Evolutionary conservation across 2,113 vertebrate species (phyloP).

Genomic region (Serinus canaria): DNA sequence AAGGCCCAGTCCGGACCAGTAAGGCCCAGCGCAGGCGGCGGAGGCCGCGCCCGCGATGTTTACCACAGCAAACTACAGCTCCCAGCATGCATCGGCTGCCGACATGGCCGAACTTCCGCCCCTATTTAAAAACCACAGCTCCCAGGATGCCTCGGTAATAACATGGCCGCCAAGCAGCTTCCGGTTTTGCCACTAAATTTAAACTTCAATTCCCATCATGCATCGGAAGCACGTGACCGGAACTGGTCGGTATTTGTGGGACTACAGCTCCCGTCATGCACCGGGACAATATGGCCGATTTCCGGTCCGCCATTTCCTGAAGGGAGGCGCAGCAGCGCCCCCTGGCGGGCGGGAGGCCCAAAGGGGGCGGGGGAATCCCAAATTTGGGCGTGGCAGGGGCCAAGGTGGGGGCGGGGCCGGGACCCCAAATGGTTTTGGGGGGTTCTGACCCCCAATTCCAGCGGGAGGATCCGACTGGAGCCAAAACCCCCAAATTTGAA

Average conservation of each 20-base stretch:
- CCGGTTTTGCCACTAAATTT: fast-evolving
- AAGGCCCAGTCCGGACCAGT: not conserved
- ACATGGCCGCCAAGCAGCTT: not conserved
- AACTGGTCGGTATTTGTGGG: fast-evolving
- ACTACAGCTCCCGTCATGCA: not conserved
- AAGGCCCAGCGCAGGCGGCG: fast-evolving
- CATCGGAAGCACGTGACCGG: fast-evolving
- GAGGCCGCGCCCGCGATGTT: fast-evolving
- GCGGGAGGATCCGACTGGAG: not conserved
- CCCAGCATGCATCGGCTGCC: not conserved
- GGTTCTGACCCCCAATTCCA: not conserved
- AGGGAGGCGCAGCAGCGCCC: too few species aligned
- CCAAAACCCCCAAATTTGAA: fast-evolving
- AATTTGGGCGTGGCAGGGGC: too few species aligned
- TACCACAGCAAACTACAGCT: fast-evolving
- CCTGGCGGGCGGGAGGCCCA: too few species aligned
- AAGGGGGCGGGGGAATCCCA: too few species aligned
- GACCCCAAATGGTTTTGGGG: not conserved
- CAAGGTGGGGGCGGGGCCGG: too few species aligned
- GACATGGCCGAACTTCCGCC: not conserved
- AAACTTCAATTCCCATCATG: not conserved
- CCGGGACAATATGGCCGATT: fast-evolving
- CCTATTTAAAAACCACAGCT: not conserved
- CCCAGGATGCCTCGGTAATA: fast-evolving
- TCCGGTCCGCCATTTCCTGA: fast-evolving